These are phyloP conservation scores for Lepidothrix coronata DNA, from an alignment of 2,113 vertebrate genomes.

Conservation along the genomic window DNA sequence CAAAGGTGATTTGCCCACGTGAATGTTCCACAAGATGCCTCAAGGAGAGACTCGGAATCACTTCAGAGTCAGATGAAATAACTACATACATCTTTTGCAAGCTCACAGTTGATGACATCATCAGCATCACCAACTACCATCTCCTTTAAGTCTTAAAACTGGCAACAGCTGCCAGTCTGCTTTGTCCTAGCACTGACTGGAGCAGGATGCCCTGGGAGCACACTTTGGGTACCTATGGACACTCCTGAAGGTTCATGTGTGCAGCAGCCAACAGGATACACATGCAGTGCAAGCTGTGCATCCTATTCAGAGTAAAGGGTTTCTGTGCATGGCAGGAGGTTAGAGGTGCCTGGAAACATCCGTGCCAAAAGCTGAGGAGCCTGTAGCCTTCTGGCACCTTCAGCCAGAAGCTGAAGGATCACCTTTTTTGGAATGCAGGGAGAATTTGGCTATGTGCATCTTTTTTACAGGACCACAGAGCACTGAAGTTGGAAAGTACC, in stretches of 20 bases:
- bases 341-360: not conserved
- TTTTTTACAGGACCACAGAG: not conserved
- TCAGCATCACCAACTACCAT: not conserved
- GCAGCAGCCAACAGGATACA: not conserved
- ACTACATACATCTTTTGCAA: not conserved
- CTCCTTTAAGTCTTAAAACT: not conserved
- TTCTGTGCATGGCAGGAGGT: not conserved
- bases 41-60: not conserved
- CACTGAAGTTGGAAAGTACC: not conserved
- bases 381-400: not conserved
- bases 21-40: not conserved
- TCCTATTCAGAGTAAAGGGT: not conserved
- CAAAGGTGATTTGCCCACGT: not conserved
- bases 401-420: too few relatives aligned
- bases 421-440: not conserved
- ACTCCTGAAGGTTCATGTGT: accelerated
- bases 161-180: not conserved
- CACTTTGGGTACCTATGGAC: accelerated
- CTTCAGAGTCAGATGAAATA: not conserved
- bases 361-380: not conserved
- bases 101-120: not conserved
- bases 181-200: not conserved
- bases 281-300: not conserved
- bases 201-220: not conserved
- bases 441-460: accelerated